Base-by-base conservation (phyloP, 92 coral and sea anemone genomes). In the Epizoanthus ramosus region DNA sequence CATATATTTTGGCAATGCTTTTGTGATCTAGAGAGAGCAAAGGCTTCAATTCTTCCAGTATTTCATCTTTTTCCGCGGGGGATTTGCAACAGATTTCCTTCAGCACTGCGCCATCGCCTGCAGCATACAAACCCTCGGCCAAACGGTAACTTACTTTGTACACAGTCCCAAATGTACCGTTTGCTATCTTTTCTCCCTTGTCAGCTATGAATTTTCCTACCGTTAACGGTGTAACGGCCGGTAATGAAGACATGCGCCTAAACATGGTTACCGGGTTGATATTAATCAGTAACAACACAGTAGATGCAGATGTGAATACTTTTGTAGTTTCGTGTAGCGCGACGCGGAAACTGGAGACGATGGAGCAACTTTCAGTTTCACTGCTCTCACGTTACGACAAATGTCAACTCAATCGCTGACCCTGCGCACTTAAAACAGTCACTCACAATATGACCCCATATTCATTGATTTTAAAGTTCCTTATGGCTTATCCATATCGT, bases 141-240 rank as follows among this genome's bases (percentile, higher is more conserved):
- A 65, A 83, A 8, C 68, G 73, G 37, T 80, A 71, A 15, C 71
- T 77, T 0, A 89, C 97, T 74, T 83, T 71, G 71, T 83, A 93
- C 14, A 93, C 97, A 28, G 57, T 85, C 2, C 97, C 94, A 59
- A 93, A 93, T 13, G 92, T 90, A 63, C 97, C 97, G 33, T 71
- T 41, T 33, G 92, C 97, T 35, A 91, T 88, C 22, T 54, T 71
- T 47, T 79, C 82, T 33, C 82, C 82, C 24, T 77, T 77, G 37
- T 77, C 82, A 16, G 82, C 82, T 6, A 77, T 24, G 31, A 37
- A 77, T 23, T 77, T 77, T 21, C 82, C 82, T 24, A 77, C 65
- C 66, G 82, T 77, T 39, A 77, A 37, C 59, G 82, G 82, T 19
- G 57, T 77, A 23, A 77, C 82, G 17, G 82, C 57, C 16, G 82